Base-by-base conservation (phyloP, 2,797 vertebrate genomes). In the Tapirus indicus region DNA sequence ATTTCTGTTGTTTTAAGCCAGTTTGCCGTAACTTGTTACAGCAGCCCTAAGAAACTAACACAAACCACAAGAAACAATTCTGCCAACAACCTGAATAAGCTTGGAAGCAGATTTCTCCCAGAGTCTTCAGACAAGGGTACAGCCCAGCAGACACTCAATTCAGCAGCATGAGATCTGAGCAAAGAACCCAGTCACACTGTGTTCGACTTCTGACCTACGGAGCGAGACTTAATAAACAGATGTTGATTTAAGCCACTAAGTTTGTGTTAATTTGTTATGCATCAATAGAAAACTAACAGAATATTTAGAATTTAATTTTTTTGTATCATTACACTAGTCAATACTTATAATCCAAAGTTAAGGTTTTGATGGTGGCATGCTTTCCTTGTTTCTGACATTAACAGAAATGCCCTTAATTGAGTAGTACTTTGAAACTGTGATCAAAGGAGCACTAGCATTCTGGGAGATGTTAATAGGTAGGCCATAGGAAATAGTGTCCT, bases 121-220 rank as follows among this genome's bases (percentile, higher is more conserved):
- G 11, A 27, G 20, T 17, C 47, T 44, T 3, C 5, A 17, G 8
- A 41, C 6, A 18, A 58, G 32, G 35, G 58, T 29, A 44, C 66
- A 12, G 66, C 32, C 29, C 6, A 6, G 9, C 10, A 83, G 79
- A 20, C 2, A 0, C 88, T 25, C 4, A 6, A 44, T 58, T 29
- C 25, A 17, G 20, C 5, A 1, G 2, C 0, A 0, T 0, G 20
- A 56, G 56, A 77, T 25, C 69, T 0, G 11, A 54, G 41, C 14
- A 25, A 8, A 60, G 32, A 60, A 11, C 5, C 41, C 20, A 8
- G 58, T 21, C 13, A 20, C 18, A 5, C 10, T 1, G 3, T 3
- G 38, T 17, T 38, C 10, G 21, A 74, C 60, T 62, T 54, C 35
- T 12, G 14, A 17, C 74, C 7, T 23, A 12, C 1, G 20, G 58